Evolutionary conservation across 2,888 invertebrate species (phyloP).

Genomic region (Athetis lepigone): DNA sequence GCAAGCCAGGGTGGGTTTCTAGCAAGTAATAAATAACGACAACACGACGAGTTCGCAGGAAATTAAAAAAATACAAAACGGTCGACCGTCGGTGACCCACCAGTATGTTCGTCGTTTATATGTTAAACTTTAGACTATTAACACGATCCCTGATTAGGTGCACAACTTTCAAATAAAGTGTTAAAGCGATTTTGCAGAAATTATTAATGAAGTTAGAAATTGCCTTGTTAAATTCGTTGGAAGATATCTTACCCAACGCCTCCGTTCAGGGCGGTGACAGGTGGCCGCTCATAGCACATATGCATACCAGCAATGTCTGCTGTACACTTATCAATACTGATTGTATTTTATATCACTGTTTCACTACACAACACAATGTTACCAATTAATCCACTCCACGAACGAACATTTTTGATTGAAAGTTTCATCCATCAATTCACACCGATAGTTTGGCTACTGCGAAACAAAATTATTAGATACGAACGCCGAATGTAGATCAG

Average conservation of each 20-base stretch:
- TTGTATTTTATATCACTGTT: constrained; percentile 57
- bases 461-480: constrained; percentile 75
- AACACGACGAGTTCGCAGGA: constrained; percentile 55
- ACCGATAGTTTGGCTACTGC: constrained; percentile 64
- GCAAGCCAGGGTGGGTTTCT: constrained; percentile 31
- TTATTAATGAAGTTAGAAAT: background rate
- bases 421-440: constrained; percentile 68
- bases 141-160: constrained; percentile 9
- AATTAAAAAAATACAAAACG: constrained; percentile 56
- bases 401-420: constrained; percentile 82
- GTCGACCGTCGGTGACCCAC: constrained; percentile 38
- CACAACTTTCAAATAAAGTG: background rate
- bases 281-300: constrained; percentile 88
- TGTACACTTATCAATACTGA: constrained; percentile 74
- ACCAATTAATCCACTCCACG: constrained; percentile 84
- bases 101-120: constrained; percentile 17
- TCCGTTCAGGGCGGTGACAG: constrained; percentile 87
- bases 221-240: constrained; percentile 15
- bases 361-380: constrained; percentile 57
- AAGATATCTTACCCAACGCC: constrained; percentile 81
- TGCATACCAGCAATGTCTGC: constrained; percentile 85
- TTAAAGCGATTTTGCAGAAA: background rate
- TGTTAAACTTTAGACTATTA: constrained; percentile 32
- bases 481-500: constrained; percentile 65
- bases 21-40: constrained; percentile 62